These are phyloP conservation scores for Albula glossodonta DNA, from an alignment of 2,113 vertebrate genomes.

Conservation along the genomic window DNA sequence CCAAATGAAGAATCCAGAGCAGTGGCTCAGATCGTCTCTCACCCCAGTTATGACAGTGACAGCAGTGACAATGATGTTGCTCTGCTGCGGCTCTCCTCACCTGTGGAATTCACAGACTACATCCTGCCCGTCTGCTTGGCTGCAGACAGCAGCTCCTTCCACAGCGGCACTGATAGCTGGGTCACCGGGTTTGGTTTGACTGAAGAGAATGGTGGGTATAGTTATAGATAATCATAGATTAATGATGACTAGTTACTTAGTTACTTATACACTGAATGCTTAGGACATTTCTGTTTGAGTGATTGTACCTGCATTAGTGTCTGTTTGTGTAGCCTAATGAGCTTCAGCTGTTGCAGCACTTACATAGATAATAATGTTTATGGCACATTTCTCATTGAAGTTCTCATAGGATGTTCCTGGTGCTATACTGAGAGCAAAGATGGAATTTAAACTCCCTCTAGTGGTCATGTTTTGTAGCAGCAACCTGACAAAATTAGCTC, in stretches of 20 bases:
- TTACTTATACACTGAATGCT: no score
- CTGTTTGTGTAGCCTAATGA: no score
- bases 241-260: neutral
- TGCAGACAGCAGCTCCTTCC: constrained; percentile 50
- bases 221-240: neutral
- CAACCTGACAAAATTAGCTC: no score
- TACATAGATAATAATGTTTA: no score
- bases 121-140: constrained; percentile 68
- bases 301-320: no score
- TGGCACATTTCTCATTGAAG: no score
- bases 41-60: neutral
- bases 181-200: neutral
- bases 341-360: no score
- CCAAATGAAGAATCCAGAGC: constrained; percentile 16
- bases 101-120: constrained; percentile 20
- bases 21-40: neutral
- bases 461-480: no score
- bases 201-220: neutral
- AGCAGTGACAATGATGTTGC: constrained; percentile 26
- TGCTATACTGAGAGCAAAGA: no score
- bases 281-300: no score
- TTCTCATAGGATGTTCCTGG: no score
- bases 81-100: constrained; percentile 20
- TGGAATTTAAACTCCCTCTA: no score
- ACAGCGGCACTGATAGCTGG: constrained; percentile 26